Evolutionary conservation across 2,113 vertebrate species (phyloP).

Genomic region (Platysternon megacephalum): DNA sequence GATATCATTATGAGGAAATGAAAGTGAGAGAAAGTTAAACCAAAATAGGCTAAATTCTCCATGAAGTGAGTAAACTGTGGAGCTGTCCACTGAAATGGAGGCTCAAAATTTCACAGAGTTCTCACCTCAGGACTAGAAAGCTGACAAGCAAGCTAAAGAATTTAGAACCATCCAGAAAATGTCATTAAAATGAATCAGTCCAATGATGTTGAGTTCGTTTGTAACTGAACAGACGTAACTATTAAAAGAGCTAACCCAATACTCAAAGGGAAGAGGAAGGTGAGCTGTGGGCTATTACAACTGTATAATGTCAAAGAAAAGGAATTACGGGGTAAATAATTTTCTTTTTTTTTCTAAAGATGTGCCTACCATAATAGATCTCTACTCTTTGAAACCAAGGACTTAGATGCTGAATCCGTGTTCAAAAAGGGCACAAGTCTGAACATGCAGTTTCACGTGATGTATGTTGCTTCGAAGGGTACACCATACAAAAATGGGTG

Average conservation of each 20-base stretch:
- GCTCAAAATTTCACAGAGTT: background rate
- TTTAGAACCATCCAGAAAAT: background rate
- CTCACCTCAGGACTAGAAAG: background rate
- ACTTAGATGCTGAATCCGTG: background rate
- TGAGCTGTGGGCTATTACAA: background rate
- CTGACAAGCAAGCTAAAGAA: background rate
- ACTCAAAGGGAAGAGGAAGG: background rate
- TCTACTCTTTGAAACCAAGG: background rate
- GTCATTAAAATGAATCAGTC: background rate
- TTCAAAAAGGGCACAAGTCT: background rate
- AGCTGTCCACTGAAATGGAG: conserved; percentile 27
- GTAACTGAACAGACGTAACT: background rate
- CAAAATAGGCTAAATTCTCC: background rate
- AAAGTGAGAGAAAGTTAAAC: conserved; percentile 11
- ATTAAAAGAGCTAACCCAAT: background rate
- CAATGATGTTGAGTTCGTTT: background rate
- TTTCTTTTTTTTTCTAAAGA: background rate
- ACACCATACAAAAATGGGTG: background rate
- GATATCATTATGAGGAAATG: background rate
- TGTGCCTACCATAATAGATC: background rate
- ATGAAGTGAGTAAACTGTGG: background rate
- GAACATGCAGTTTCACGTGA: rapidly evolving
- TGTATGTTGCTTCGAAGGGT: background rate
- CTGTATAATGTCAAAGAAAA: background rate
- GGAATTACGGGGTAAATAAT: background rate